Evolutionary conservation across 2,113 vertebrate species (phyloP).

Genomic region (Mustela lutreola): DNA sequence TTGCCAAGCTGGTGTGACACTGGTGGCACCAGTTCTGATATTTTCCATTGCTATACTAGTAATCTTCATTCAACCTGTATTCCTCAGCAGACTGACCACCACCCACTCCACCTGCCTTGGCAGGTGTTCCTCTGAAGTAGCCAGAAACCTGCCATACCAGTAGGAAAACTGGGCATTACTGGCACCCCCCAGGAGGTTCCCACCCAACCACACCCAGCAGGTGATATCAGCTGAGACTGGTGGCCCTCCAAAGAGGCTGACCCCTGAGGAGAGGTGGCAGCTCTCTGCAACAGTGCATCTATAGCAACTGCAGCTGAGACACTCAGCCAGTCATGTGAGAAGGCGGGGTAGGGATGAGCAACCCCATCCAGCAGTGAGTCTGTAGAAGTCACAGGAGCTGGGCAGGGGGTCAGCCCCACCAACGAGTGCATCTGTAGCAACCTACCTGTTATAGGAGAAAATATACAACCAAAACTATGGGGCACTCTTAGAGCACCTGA

Average conservation of each 20-base stretch:
- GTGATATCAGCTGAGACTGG: background rate
- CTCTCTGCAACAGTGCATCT: background rate
- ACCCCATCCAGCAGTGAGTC: background rate
- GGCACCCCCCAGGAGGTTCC: background rate
- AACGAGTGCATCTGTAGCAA: background rate
- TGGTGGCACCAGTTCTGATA: background rate
- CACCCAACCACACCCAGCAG: background rate
- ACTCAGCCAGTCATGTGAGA: background rate
- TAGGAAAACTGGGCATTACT: background rate
- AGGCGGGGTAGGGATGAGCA: background rate
- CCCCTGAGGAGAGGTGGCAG: background rate
- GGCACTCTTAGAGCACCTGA: background rate
- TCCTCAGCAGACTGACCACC: background rate
- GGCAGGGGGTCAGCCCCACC: background rate
- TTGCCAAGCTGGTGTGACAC: background rate
- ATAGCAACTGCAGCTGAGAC: background rate
- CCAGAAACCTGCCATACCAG: background rate
- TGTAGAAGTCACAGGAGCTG: background rate
- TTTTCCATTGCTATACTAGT: background rate
- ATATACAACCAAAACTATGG: background rate
- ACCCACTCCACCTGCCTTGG: background rate
- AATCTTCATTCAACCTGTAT: background rate
- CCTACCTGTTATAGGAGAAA: background rate
- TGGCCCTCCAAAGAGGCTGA: background rate
- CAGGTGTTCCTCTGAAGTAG: background rate